Percentiles rank a stretch among this genome's conserved stretches.
Conservation (phyloP, 1,140 invertebrate species). For the Bursaphelenchus mucronatus region DNA sequence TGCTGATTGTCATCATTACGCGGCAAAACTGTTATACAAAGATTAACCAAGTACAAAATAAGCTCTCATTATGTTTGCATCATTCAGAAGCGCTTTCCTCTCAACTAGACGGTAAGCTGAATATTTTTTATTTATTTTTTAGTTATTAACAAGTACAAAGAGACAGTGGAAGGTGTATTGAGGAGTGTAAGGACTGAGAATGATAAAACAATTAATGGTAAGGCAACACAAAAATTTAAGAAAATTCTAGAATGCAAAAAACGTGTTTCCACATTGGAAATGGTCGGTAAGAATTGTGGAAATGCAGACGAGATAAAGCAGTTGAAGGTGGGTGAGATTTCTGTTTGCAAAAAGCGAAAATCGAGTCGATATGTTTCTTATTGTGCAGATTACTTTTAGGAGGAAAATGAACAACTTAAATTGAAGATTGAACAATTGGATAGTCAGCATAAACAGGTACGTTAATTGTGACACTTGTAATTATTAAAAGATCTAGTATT, state of each 20-base stretch:
- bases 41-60: slow-evolving; percentile 21
- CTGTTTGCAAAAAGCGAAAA: background rate
- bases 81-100: slow-evolving; percentile 30
- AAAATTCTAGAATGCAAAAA: too few species aligned
- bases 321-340: too few species aligned
- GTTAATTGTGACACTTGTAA: slow-evolving; percentile 5
- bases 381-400: slow-evolving; percentile 23
- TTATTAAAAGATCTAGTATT: too few species aligned
- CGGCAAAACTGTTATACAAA: background rate
- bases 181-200: too few species aligned
- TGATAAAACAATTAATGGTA: too few species aligned
- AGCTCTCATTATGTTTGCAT: slow-evolving; percentile 7
- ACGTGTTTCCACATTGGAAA: too few species aligned
- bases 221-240: too few species aligned
- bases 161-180: slow-evolving; percentile 29
- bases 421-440: slow-evolving; percentile 23
- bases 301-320: too few species aligned
- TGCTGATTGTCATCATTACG: slow-evolving; percentile 7
- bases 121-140: slow-evolving; percentile 1
- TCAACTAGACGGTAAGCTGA: slow-evolving; percentile 31
- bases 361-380: slow-evolving; percentile 8
- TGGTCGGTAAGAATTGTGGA: too few species aligned
- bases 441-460: background rate
- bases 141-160: slow-evolving; percentile 40
- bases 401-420: slow-evolving; percentile 27